phyloP scores from a whole-genome alignment of 2,797 vertebrate species.

The Hylomyscus alleni region DNA sequence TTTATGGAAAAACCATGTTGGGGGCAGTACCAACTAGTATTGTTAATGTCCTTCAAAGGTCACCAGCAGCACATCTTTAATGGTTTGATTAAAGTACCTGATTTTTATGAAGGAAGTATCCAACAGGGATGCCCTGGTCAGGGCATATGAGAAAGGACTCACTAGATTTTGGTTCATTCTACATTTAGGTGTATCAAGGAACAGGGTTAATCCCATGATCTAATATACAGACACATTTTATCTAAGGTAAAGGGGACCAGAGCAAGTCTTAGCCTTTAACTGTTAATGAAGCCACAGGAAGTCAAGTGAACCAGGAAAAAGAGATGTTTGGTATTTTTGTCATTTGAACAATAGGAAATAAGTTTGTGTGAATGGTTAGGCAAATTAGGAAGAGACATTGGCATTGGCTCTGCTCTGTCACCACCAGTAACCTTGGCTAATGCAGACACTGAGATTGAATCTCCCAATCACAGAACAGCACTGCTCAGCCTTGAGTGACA shows the following conservation, averaged over 20 bases:
- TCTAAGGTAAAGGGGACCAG: neutral
- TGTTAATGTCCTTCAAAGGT: neutral
- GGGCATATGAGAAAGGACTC: neutral
- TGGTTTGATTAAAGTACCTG: neutral
- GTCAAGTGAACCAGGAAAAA: neutral
- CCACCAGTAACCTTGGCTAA: neutral
- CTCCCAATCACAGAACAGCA: neutral
- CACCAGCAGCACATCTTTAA: neutral
- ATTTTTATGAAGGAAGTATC: neutral
- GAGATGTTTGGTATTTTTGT: slow-evolving; percentile 2
- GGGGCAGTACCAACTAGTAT: neutral
- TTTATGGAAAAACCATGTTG: neutral
- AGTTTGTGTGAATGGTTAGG: neutral
- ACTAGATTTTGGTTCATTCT: neutral
- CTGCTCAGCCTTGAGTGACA: neutral
- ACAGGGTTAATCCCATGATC: neutral
- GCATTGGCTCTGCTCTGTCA: slow-evolving; percentile 25
- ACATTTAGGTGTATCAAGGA: neutral
- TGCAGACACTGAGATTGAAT: neutral
- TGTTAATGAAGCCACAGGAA: neutral
- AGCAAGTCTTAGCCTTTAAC: neutral
- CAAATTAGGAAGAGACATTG: slow-evolving; percentile 20
- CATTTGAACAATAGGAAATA: neutral
- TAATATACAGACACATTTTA: neutral
- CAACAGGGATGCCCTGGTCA: neutral